phyloP scores from a whole-genome alignment of 35 echinoderm and acorn worm genomes.

The Lytechinus pictus region DNA sequence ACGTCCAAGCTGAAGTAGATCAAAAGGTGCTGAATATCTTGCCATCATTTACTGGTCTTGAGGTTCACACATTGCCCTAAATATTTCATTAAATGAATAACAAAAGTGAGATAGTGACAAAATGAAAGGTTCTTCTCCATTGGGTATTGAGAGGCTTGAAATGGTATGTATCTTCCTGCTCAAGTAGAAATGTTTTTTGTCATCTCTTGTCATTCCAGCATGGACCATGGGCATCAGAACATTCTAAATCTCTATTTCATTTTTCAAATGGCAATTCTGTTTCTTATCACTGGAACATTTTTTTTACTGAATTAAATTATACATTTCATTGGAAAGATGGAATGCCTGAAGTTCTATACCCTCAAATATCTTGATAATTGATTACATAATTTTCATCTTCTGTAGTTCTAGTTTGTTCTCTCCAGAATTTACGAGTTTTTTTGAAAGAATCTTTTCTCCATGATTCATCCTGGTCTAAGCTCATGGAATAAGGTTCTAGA shows the following conservation, averaged over 20 bases:
- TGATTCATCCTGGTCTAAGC: background rate
- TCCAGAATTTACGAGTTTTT: background rate
- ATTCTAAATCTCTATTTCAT: no score
- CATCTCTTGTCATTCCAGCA: no score
- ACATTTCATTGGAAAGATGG: no score
- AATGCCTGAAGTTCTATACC: no score
- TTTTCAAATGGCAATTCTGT: no score
- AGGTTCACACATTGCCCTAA: background rate
- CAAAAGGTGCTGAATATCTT: background rate
- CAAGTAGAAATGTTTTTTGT: background rate
- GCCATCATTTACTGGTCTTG: background rate
- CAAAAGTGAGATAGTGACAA: background rate
- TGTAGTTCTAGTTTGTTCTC: background rate
- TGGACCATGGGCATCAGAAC: no score
- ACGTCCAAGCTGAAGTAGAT: no score
- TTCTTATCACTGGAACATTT: no score
- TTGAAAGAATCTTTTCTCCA: background rate
- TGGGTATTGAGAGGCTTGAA: background rate
- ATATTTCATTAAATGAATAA: conserved; percentile 7
- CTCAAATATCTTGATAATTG: no score
- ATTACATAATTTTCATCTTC: no score
- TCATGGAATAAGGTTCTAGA: background rate
- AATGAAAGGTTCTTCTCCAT: background rate
- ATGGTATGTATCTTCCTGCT: background rate
- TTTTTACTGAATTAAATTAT: no score